These are phyloP conservation scores for Pseudolaguvia tuberculata DNA, from an alignment of 2,113 vertebrate genomes.

Conservation along the genomic window DNA sequence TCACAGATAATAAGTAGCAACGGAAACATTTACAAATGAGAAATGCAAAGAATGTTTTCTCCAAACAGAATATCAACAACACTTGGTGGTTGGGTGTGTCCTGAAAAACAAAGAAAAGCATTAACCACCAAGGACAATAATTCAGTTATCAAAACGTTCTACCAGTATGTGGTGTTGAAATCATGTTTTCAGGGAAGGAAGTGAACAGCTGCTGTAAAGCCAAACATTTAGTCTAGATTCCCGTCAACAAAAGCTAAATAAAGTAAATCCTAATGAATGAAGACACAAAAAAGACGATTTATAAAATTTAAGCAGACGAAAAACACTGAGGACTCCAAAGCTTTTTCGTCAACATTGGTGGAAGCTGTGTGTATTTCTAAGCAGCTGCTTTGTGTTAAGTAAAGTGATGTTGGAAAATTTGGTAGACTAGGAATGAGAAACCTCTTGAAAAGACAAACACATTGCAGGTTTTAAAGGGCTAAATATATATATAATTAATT, in stretches of 20 bases:
- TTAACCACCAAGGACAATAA: neutral
- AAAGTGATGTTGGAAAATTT: slow-evolving; percentile 1
- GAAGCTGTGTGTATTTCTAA: neutral
- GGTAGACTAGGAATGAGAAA: neutral
- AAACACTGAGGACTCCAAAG: slow-evolving; percentile 1
- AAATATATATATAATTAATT: too few relatives aligned
- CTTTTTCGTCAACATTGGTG: slow-evolving; percentile 3
- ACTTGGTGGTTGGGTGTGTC: neutral
- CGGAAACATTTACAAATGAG: neutral
- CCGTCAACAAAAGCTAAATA: slow-evolving; percentile 20
- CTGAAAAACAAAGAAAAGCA: neutral
- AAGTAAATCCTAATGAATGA: slow-evolving; percentile 19
- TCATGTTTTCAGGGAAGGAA: slow-evolving; percentile 7
- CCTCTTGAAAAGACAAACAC: neutral
- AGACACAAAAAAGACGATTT: neutral
- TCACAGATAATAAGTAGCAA: neutral
- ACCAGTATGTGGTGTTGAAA: slow-evolving; percentile 1
- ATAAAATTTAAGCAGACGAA: slow-evolving; percentile 12
- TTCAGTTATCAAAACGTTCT: slow-evolving; percentile 1
- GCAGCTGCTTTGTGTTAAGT: slow-evolving; percentile 25
- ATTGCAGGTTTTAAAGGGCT: too few relatives aligned
- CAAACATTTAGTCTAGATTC: slow-evolving; percentile 38
- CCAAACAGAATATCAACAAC: neutral
- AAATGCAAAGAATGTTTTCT: neutral
- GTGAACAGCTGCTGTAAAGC: slow-evolving; percentile 28